Evolutionary conservation across 2,113 vertebrate species (phyloP), one percentile per base, ranked within the genome.

Genomic region (Pangasianodon hypophthalmus): DNA sequence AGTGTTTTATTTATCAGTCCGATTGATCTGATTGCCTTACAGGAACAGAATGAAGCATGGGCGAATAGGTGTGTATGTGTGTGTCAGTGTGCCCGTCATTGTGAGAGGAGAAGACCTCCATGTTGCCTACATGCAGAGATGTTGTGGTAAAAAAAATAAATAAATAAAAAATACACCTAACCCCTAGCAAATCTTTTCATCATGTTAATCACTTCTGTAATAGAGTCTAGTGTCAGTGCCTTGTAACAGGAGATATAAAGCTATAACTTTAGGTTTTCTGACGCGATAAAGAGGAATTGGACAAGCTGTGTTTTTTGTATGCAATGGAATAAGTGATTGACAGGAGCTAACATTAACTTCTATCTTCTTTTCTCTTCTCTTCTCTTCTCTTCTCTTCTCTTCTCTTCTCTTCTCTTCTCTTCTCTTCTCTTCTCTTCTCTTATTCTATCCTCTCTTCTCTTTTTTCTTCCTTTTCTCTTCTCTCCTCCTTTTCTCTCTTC

Each of bases 1-100:
- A 94, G 93, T 94, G 93, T 95, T 95, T 95, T 96, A 96, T 96
- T 95, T 95, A 95, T 96, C 95, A 94, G 92, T 96, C 94, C 94
- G 93, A 96, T 95, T 95, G 95, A 96, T 96, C 95, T 94, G 94
- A 96, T 95, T 95, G 94, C 95, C 94, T 95, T 96, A 85, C 87
- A 84, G 71, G 85, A 87, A 54, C 86, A 85, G 16, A 88, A 50
- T 67, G 14, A 83, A 48, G 62, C 77, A 50, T 50, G 41, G 24
- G 19, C 0, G 29, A n/a, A 9, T n/a, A 32, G 48, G 48, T 52
- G 46, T 81, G 48, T n/a, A 4, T 52, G 14, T 48, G 73, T 77
- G 41, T 81, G 79, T 81, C 26, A 3, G 29, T 81, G 79, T 18
- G 29, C 2, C 7, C 11, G 19, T 44, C 10, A 79, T 0, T 6